Base-by-base conservation (phyloP, 2,797 vertebrate species). In the Helostoma temminkii region DNA sequence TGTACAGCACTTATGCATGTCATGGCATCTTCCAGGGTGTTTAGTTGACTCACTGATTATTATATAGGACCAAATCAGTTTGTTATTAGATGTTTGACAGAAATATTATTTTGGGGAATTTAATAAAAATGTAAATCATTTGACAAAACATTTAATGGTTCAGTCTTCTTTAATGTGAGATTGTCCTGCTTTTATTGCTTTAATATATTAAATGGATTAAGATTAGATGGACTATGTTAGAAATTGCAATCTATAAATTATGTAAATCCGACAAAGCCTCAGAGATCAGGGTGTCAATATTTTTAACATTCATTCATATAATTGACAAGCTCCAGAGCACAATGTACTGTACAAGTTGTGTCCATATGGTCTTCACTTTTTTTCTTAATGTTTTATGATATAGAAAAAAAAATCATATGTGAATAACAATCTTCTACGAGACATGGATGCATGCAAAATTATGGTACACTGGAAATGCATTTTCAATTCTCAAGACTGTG, bases 261-360 rank as follows among this genome's bases (percentile, higher is more conserved):
- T 52, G 34, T 24, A 26, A 18, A 12, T 15, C 19, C 18, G 22
- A 10, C 24, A 30, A 1, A 6, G 5, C 10, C n/a, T 25, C 46
- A 37, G 5, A 37, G 36, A 37, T 37, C 14, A 37, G 6, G 41
- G 18, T 28, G 22, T 59, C 54, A 19, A 11, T 43, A 60, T 74
- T 66, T 56, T 50, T 43, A 39, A 66, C 1, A 5, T 14, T 10
- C 6, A 39, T 59, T 47, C 19, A 58, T 60, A n/a, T 25, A 54
- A 66, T 12, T 25, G 9, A 21, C 21, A 32, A 22, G 32, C 18
- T 21, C 37, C 19, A 30, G 8, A 30, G 8, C 28, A 34, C 9
- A 7, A 2, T 34, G 32, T 34, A 34, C 28, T 30, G 12, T 14
- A 21, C 5, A 9, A 25, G 46, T 11, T 21, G 6, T 22, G 21